Evolutionary conservation across 2,888 invertebrate genomes (phyloP), one percentile per base, ranked within the genome.

Genomic region (Lamproptera curius): DNA sequence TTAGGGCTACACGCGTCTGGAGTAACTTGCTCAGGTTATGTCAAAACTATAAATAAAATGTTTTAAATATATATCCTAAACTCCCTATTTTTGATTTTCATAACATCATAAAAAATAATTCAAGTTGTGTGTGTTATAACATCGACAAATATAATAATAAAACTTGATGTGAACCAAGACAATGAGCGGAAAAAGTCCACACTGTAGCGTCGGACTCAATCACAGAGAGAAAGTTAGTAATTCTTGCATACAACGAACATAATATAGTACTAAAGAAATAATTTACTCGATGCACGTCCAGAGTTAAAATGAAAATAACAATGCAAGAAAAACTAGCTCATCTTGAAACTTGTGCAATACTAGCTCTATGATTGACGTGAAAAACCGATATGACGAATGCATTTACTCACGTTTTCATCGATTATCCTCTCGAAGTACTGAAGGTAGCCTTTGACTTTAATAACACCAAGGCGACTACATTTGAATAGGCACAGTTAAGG

Each of bases 401-500:
- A 46, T 39, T 50, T 52, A 86, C 87, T 86, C 67, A 87, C 87
- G 72, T 79, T 80, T 76, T 69, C 87, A 87, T 87, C 65, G 78
- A 82, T 83, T 84, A 82, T 81, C 72, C 78, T 80, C 77, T 78
- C 74, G 76, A 73, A 75, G 57, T 74, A 73, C 69, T 67, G 65
- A 70, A 73, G 62, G 54, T 72, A 67, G 73, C 71, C 70, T 77
- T 76, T 74, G 63, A 68, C 61, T 65, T 78, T 56, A 59, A 61
- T 59, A 70, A 63, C 70, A 76, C 81, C 63, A 78, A 81, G 63
- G 71, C 73, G 88, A 86, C 88, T 88, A 88, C 88, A 88, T 88
- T 87, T 84, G 88, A 88, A 84, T 70, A 70, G 76, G 70, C 80
- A 87, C 82, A 75, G 53, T 65, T 69, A 63, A 84, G 86, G 84